Evolutionary conservation across 1,140 invertebrate genomes (phyloP).

Genomic region (Macrobrachium nipponense): DNA sequence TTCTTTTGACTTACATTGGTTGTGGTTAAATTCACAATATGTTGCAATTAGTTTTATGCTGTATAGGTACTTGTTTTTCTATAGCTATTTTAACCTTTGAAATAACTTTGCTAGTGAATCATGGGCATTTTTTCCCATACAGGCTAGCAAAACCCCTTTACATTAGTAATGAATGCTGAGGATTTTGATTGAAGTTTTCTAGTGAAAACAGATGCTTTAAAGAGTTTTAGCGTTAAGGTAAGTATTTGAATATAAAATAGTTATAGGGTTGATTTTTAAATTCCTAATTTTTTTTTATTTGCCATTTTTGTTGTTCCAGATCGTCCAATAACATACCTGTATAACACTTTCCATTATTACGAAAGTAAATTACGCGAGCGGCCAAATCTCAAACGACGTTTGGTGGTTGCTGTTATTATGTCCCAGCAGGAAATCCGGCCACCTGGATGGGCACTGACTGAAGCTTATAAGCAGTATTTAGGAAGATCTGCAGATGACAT

Average conservation of each 20-base stretch:
- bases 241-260: not conserved
- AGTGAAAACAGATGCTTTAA: no score
- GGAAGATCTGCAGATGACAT: conserved; percentile 75
- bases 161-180: no score
- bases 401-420: conserved; percentile 87
- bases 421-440: conserved; percentile 87
- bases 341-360: conserved; percentile 97
- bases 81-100: no score
- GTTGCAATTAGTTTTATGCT: no score
- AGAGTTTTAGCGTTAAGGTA: conserved; percentile 29
- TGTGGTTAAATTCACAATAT: no score
- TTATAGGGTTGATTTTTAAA: conserved; percentile 2
- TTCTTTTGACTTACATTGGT: no score
- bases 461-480: conserved; percentile 85
- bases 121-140: no score
- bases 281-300: not conserved
- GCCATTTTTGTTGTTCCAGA: conserved; percentile 74
- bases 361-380: conserved; percentile 88
- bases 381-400: conserved; percentile 82
- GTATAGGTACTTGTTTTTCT: no score
- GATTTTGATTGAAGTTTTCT: no score
- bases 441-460: conserved; percentile 88
- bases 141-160: no score
- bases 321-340: conserved; percentile 94
- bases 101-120: no score